Conservation (phyloP, 2,888 invertebrate genomes). For the Conistra vaccinii region DNA sequence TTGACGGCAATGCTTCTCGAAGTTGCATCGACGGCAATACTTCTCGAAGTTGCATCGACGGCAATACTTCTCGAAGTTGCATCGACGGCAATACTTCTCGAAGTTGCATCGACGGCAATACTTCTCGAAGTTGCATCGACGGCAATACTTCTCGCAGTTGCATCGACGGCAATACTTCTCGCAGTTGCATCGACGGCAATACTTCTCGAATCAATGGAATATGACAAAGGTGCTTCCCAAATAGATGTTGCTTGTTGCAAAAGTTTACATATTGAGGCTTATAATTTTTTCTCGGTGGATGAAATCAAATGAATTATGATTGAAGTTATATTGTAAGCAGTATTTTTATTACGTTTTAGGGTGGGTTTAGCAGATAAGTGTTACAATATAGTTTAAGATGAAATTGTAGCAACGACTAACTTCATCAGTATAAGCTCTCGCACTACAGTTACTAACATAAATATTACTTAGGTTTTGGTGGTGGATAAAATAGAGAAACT, state of each 20-base stretch:
- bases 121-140: conserved; percentile 23
- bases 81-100: conserved; percentile 5
- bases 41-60: conserved; percentile 24
- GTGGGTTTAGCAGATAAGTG: conserved; percentile 80
- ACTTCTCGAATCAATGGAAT: conserved; percentile 44
- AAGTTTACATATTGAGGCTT: conserved; percentile 76
- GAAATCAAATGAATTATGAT: conserved; percentile 60
- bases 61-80: conserved; percentile 13
- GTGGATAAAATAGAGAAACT: conserved; percentile 83
- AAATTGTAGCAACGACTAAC: conserved; percentile 66
- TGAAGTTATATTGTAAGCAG: conserved; percentile 69
- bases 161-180: neutral
- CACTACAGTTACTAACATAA: conserved; percentile 79
- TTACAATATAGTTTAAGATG: conserved; percentile 78
- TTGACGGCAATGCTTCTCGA: conserved; percentile 4
- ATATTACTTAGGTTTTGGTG: conserved; percentile 85
- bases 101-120: conserved; percentile 21
- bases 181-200: conserved; percentile 25
- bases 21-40: conserved; percentile 19
- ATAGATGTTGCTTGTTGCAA: conserved; percentile 71
- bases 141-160: conserved; percentile 13
- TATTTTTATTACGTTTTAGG: conserved; percentile 73
- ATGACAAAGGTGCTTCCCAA: conserved; percentile 67
- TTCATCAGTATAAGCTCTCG: conserved; percentile 68
- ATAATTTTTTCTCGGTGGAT: conserved; percentile 60